Conservation (phyloP, 2,888 invertebrate genomes). For the Poecilobothrus nobilitatus region DNA sequence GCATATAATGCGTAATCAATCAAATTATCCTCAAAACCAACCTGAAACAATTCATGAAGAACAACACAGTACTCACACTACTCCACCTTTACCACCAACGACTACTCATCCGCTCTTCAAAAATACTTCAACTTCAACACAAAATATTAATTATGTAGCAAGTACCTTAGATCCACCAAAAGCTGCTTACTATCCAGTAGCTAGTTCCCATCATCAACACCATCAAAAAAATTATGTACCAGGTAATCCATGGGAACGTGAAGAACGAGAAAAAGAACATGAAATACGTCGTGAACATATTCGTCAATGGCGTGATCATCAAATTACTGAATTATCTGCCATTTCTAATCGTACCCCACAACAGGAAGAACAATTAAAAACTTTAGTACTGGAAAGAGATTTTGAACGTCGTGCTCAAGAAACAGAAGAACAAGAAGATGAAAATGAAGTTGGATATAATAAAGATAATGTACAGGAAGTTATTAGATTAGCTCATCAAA, state of each 20-base stretch:
- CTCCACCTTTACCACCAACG: constrained; percentile 61
- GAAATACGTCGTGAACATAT: constrained; percentile 67
- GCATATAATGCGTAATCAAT: constrained; percentile 35
- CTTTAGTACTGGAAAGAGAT: constrained; percentile 86
- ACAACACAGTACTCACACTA: constrained; percentile 36
- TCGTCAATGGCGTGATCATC: constrained; percentile 73
- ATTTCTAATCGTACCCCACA: constrained; percentile 61
- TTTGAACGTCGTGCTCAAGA: constrained; percentile 87
- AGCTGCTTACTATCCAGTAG: constrained; percentile 58
- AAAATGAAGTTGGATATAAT: constrained; percentile 46
- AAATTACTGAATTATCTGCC: constrained; percentile 69
- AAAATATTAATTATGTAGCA: constrained; percentile 52
- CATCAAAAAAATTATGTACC: constrained; percentile 33
- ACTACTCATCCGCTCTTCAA: constrained; percentile 61
- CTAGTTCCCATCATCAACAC: constrained; percentile 23
- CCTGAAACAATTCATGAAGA: constrained; percentile 23
- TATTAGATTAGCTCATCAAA: constrained; percentile 44
- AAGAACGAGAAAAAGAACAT: constrained; percentile 78
- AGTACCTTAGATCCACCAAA: constrained; percentile 66
- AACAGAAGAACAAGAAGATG: constrained; percentile 59
- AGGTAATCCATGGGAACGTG: constrained; percentile 86
- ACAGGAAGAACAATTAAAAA: constrained; percentile 80
- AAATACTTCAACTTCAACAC: constrained; percentile 31
- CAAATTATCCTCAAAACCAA: constrained; percentile 23
- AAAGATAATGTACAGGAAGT: constrained; percentile 48